Base-by-base conservation (phyloP, 2,888 invertebrate genomes). In the Altica lythri region DNA sequence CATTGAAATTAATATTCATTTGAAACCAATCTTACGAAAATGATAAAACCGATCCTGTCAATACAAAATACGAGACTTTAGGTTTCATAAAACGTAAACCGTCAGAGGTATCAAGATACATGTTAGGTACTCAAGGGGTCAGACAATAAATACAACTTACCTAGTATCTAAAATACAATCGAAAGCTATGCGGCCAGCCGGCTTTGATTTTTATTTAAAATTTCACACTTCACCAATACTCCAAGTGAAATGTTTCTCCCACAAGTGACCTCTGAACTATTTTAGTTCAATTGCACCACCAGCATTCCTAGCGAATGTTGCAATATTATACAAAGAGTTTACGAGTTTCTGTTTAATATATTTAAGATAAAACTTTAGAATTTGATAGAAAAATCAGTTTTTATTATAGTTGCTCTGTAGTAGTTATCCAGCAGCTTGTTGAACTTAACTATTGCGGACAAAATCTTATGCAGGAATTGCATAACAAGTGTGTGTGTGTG, bases 181-280 rank as follows among this genome's bases (percentile, higher is more conserved):
- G 61, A 55, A 55, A 56, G 45, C 55, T 62, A 53, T 59, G 52
- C 56, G 63, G 55, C 53, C 46, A 57, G 29, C 51, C 17, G 49
- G 43, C 47, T 45, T 50, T 32, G 30, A 60, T 59, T 65, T 63
- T 65, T 62, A 47, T 57, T 30, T 42, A 35, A 52, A 59, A 61
- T 64, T 68, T 68, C 65, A 65, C 68, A 68, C 65, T 66, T 65
- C 64, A 62, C 57, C 65, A 66, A 58, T 59, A 63, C 58, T 61
- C 49, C 60, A 63, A 60, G 58, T 59, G 59, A 58, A 54, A 49
- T 57, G 61, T 59, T 61, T 61, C 64, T 67, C 64, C 65, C 65
- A 64, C 65, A 63, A 65, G 45, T 60, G 59, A 66, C 64, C 67
- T 65, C 53, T 62, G 65, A 59, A 53, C 53, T 47, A 42, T 40